Percentiles rank a stretch among this genome's conserved stretches.
phyloP scores from a whole-genome alignment of 2,113 vertebrate species.

The Muntiacus muntjak region DNA sequence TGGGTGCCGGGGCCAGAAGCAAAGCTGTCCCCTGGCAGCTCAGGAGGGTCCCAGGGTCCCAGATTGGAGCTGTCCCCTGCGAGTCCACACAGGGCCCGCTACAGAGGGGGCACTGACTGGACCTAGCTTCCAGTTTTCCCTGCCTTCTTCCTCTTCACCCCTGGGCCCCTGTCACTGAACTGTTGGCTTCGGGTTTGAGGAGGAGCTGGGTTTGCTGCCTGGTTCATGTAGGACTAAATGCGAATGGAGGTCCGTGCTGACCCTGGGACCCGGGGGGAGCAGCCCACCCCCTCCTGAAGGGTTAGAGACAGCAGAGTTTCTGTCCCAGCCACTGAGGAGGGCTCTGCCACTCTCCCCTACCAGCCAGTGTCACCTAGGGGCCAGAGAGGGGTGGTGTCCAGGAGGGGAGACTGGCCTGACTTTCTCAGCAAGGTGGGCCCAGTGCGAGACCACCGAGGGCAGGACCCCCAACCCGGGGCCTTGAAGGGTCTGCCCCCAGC shows the following conservation, averaged over 20 bases:
- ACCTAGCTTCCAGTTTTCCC: not conserved
- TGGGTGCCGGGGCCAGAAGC: no score
- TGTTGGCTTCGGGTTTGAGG: no score
- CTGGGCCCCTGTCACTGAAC: accelerated
- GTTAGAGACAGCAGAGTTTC: no score
- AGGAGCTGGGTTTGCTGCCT: not conserved
- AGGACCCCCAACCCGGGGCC: not conserved
- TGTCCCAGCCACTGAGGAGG: accelerated
- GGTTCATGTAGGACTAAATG: accelerated
- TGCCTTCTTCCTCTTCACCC: not conserved
- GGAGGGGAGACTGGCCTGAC: not conserved
- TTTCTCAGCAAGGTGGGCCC: not conserved
- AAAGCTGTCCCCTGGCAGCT: no score
- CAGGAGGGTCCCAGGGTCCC: not conserved
- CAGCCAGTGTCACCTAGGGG: no score
- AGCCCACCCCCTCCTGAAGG: no score
- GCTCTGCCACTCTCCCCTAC: no score
- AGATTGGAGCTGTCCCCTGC: accelerated
- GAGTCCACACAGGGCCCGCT: not conserved
- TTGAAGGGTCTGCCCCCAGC: not conserved
- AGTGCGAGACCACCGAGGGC: not conserved
- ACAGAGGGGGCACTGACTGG: not conserved
- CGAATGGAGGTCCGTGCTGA: accelerated
- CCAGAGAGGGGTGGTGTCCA: not conserved
- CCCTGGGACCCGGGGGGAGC: not conserved